Evolutionary conservation across 2,888 invertebrate species (phyloP).

Genomic region (Synergus gifuensis): DNA sequence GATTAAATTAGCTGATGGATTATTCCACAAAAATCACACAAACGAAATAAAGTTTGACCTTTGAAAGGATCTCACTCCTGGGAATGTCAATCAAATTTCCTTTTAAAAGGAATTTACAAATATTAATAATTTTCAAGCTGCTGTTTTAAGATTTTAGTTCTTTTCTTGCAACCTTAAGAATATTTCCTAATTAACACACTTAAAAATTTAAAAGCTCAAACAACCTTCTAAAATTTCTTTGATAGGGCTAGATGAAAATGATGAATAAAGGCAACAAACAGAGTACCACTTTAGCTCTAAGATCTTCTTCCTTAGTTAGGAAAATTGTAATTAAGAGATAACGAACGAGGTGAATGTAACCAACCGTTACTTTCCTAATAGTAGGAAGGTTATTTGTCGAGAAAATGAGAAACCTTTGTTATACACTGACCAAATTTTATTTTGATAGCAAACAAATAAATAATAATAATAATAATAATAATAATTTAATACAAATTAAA

Average conservation of each 20-base stretch:
- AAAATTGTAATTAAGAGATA: neutral
- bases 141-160: too few species aligned
- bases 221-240: neutral
- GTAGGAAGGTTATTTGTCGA: neutral
- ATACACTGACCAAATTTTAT: neutral
- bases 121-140: neutral
- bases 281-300: neutral
- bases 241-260: neutral
- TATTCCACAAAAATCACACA: neutral
- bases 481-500: too few species aligned
- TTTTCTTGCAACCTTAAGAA: too few species aligned
- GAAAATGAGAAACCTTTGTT: neutral
- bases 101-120: neutral
- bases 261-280: neutral
- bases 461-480: too few species aligned
- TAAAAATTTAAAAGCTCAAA: neutral
- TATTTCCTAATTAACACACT: neutral
- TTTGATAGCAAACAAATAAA: neutral
- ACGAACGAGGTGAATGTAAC: neutral
- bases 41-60: neutral
- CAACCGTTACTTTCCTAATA: neutral
- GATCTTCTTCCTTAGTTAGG: neutral
- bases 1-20: constrained; percentile 7
- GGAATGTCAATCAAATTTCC: too few species aligned
- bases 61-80: too few species aligned